These are phyloP conservation scores for Aplocera efformata DNA, from an alignment of 2,888 invertebrate species.

Conservation along the genomic window DNA sequence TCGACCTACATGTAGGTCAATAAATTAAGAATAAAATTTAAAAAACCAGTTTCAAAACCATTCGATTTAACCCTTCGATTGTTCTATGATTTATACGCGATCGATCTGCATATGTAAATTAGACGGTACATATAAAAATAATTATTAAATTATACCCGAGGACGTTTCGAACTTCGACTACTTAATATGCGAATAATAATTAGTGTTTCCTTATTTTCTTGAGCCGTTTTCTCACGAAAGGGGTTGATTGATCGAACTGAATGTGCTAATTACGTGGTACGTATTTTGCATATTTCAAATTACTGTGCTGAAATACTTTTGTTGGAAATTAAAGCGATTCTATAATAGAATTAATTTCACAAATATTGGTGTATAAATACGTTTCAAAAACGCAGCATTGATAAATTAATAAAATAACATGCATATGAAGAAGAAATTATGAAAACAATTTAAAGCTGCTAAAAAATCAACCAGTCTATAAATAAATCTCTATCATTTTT, in stretches of 20 bases:
- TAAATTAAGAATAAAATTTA: constrained; percentile 65
- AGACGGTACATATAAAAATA: constrained; percentile 45
- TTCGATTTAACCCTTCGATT: constrained; percentile 54
- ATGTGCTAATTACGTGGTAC: constrained; percentile 30
- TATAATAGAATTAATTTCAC: not conserved
- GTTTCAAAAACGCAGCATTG: constrained; percentile 3
- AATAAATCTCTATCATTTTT: constrained; percentile 27
- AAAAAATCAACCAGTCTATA: constrained; percentile 16
- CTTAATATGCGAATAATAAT: constrained; percentile 78
- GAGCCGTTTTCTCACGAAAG: constrained; percentile 66
- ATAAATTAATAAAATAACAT: not conserved
- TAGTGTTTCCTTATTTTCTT: constrained; percentile 67
- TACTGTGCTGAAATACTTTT: constrained; percentile 18
- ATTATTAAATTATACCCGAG: constrained; percentile 56
- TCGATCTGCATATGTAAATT: constrained; percentile 72
- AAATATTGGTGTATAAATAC: no score
- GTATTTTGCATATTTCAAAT: constrained; percentile 24
- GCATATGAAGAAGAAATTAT: constrained; percentile 2
- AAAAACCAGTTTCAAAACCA: constrained; percentile 54
- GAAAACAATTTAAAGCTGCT: constrained; percentile 23
- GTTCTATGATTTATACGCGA: constrained; percentile 77
- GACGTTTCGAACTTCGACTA: constrained; percentile 39
- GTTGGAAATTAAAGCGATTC: constrained; percentile 8
- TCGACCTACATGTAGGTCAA: constrained; percentile 55
- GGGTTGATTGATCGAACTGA: constrained; percentile 61